phyloP scores from a whole-genome alignment of 37 sponge, comb jelly and placozoan genomes.

The Aplysina aerophoba region DNA sequence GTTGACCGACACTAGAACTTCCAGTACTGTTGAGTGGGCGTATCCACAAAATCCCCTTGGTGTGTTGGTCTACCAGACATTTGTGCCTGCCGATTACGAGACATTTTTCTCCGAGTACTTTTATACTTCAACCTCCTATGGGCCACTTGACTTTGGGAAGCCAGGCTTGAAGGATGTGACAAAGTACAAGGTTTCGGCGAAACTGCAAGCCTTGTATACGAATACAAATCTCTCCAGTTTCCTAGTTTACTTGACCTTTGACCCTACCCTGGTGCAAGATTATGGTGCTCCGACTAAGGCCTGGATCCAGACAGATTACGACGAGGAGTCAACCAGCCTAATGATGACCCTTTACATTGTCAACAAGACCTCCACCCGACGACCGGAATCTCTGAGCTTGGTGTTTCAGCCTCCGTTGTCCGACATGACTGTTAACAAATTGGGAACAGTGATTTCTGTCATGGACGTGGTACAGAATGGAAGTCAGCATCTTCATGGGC shows the following conservation, averaged over 20 bases:
- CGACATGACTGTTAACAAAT: conserved; percentile 34
- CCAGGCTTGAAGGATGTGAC: conserved; percentile 48
- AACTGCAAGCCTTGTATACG: conserved; percentile 15
- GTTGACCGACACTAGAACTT: conserved; percentile 11
- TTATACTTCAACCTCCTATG: not conserved
- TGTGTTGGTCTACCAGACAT: conserved; percentile 51
- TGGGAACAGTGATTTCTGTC: conserved; percentile 46
- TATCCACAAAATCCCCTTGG: conserved; percentile 28
- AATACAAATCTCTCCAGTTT: conserved; percentile 6
- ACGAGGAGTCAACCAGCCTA: not conserved
- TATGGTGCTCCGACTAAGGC: conserved; percentile 31
- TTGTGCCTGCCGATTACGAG: conserved; percentile 39
- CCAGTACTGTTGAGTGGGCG: conserved; percentile 8
- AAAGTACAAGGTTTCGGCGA: not conserved
- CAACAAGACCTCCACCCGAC: conserved; percentile 65
- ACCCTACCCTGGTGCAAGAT: not conserved
- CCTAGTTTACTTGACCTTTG: not conserved
- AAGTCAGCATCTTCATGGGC: conserved; percentile 67
- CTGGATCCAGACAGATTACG: conserved; percentile 27
- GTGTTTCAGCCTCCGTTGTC: conserved; percentile 34
- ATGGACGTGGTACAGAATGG: conserved; percentile 72
- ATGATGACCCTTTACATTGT: conserved; percentile 37
- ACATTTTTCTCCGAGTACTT: conserved; percentile 41
- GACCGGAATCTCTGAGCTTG: conserved; percentile 55
- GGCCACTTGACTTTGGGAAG: conserved; percentile 55